Percentiles rank a stretch among this genome's conserved stretches.
Conservation (phyloP, 1,140 invertebrate genomes). For the Bombus waltoni region DNA sequence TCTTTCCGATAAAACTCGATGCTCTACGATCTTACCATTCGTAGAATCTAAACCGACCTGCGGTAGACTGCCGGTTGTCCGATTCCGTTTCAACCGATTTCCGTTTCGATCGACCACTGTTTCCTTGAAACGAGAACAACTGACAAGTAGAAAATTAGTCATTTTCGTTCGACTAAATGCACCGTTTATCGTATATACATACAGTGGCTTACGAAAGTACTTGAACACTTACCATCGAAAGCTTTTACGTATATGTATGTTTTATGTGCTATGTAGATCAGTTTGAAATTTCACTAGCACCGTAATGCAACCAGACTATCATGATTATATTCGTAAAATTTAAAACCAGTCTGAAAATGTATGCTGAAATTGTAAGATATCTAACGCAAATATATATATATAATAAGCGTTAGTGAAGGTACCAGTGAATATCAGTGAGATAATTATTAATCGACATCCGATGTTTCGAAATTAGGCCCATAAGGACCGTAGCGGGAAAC, state of each 20-base stretch:
- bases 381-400: no score
- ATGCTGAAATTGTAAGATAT: no score
- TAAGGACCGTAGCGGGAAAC: no score
- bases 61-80: no score
- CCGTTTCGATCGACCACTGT: no score
- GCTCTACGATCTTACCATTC: neutral
- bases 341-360: no score
- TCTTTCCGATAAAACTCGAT: slow-evolving; percentile 11
- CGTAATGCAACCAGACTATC: neutral
- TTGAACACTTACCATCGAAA: neutral
- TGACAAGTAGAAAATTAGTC: neutral
- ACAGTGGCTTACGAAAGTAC: neutral
- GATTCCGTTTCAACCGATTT: no score
- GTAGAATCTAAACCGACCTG: neutral
- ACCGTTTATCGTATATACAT: neutral
- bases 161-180: no score
- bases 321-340: neutral
- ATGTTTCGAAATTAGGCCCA: no score
- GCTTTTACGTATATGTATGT: neutral
- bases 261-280: neutral
- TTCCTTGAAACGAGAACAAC: neutral
- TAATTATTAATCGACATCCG: no score
- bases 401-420: neutral
- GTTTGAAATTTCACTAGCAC: neutral
- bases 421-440: no score